Percentiles rank a stretch among this genome's conserved stretches.
phyloP scores from a whole-genome alignment of 2,888 invertebrate genomes.

The Zele albiditarsus region DNA sequence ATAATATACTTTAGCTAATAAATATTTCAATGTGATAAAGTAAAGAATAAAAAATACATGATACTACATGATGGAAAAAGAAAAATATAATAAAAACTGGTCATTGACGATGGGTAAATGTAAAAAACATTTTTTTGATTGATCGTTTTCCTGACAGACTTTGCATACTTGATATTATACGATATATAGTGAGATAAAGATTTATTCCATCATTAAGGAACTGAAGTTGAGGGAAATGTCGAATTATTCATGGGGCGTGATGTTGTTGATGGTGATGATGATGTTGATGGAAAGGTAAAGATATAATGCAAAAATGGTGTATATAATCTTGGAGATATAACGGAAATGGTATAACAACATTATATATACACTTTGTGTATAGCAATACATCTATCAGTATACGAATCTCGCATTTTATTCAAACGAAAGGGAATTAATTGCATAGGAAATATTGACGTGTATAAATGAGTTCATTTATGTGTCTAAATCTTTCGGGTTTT shows the following conservation, averaged over 20 bases:
- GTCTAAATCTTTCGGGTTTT: background rate
- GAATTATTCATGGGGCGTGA: constrained; percentile 25
- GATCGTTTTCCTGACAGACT: background rate
- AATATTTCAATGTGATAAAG: background rate
- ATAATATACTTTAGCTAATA: background rate
- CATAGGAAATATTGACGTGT: background rate
- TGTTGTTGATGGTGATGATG: constrained; percentile 21
- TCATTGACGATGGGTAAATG: background rate
- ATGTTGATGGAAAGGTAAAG: constrained; percentile 1
- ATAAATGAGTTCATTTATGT: background rate
- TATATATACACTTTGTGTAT: background rate
- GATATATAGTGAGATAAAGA: background rate
- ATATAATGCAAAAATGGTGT: background rate
- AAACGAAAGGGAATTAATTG: background rate
- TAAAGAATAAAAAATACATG: background rate
- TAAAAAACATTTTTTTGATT: background rate
- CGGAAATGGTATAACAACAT: constrained; percentile 18
- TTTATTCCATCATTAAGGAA: constrained; percentile 10
- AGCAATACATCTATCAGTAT: background rate
- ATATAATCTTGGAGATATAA: constrained; percentile 21
- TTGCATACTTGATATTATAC: background rate
- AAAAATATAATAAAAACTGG: background rate
- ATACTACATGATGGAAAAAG: background rate
- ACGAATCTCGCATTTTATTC: constrained; percentile 1
- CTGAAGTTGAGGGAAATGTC: background rate